A percentile compares a stretch with the other conserved stretches of the same genome.
Conservation (phyloP, 2,797 vertebrate genomes). For the Peromyscus attwateri region DNA sequence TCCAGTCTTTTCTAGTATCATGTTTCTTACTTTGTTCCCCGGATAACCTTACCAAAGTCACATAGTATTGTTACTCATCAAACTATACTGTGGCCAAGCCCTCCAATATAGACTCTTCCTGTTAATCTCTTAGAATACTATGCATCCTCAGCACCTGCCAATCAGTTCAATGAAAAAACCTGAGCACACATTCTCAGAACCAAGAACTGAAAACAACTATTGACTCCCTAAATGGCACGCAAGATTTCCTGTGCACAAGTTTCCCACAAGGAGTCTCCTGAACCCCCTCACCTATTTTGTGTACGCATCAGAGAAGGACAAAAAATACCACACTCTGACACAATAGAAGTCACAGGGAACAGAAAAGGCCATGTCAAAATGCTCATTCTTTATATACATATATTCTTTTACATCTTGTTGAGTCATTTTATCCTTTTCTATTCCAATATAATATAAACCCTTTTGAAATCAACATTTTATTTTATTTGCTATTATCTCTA, state of each 20-base stretch:
- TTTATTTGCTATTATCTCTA: slow-evolving; percentile 10
- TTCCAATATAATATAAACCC: not conserved
- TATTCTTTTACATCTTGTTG: slow-evolving; percentile 26
- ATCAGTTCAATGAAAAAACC: not conserved
- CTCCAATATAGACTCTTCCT: not conserved
- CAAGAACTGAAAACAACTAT: not conserved
- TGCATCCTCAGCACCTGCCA: not conserved
- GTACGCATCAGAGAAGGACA: not conserved
- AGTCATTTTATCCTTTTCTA: slow-evolving; percentile 49
- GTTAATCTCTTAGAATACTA: not conserved
- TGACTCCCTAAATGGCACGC: not conserved
- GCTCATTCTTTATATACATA: not conserved
- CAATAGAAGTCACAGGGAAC: slow-evolving; percentile 1
- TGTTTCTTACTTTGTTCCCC: not conserved
- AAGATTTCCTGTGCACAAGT: not conserved
- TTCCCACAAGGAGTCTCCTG: not conserved
- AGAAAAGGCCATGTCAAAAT: slow-evolving; percentile 22
- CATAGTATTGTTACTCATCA: not conserved
- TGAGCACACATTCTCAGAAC: not conserved
- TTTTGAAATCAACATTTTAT: not conserved
- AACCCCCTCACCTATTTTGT: not conserved
- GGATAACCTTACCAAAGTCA: not conserved
- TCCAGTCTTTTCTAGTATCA: not conserved
- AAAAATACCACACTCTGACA: not conserved
- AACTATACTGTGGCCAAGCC: not conserved